These are phyloP conservation scores for Anniella stebbinsi DNA, from an alignment of 2,797 vertebrate species.

Conservation along the genomic window DNA sequence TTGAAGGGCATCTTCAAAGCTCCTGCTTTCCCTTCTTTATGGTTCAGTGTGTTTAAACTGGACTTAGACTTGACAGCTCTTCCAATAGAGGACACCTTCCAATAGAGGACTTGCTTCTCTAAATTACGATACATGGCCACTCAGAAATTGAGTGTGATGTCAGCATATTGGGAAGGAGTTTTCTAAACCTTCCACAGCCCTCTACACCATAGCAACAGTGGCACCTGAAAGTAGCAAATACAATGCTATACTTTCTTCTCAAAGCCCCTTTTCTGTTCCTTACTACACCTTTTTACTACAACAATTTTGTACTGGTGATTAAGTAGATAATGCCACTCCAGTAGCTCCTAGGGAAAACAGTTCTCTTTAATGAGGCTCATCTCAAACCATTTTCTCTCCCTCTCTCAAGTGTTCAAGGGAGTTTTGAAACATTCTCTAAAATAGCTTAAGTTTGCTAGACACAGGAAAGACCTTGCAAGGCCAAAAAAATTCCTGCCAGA, in stretches of 20 bases:
- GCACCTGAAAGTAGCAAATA: not conserved
- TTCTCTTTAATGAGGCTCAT: not conserved
- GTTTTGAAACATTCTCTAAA: not conserved
- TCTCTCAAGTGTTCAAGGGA: not conserved
- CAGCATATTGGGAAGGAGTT: not conserved
- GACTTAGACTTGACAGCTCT: not conserved
- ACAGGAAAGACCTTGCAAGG: not conserved
- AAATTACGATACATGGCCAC: not conserved
- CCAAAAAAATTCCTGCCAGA: not conserved
- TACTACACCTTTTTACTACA: not conserved
- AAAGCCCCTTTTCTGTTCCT: not conserved
- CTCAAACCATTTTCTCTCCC: not conserved
- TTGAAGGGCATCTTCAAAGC: too few relatives aligned
- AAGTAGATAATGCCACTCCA: not conserved
- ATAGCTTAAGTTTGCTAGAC: not conserved
- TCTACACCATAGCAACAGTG: not conserved
- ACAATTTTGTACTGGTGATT: not conserved
- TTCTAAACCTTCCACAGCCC: not conserved
- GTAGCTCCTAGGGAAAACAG: not conserved
- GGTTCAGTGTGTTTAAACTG: not conserved
- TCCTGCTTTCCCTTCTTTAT: not conserved
- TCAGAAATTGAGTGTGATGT: not conserved
- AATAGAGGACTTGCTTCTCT: not conserved
- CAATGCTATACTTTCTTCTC: not conserved
- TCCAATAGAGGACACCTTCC: not conserved